Evolutionary conservation across 2,888 invertebrate genomes (phyloP), one percentile per base, ranked within the genome.

Genomic region (Aelia acuminata): DNA sequence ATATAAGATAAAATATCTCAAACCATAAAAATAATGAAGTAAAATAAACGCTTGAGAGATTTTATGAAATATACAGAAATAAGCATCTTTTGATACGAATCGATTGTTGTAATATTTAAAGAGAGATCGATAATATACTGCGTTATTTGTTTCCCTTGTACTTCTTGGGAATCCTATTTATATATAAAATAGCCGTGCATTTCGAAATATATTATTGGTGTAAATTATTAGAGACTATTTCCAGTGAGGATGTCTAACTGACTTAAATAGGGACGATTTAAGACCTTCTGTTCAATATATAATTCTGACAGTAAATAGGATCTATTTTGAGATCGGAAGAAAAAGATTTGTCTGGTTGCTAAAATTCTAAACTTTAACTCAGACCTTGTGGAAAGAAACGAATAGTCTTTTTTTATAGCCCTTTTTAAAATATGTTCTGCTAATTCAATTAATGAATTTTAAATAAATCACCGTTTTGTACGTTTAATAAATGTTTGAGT

Each of bases 231-330:
- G 63, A 26, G 15, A 70, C 63, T 70, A 70, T 70, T 70, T 70
- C 31, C 63, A 70, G 63, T 31, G 4, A 70, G 63, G 63, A 70
- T 70, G 63, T 35, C 63, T 70, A 35, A 70, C 31, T 18, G 63
- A 35, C 63, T 63, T 18, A 70, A 70, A 70, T 35, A 70, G 31
- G n/a, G 5, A 70, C 4, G 63, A 70, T 70, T 70, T 70, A 70
- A 70, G 63, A 70, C 63, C 63, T 70, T 70, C 63, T 70, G 63
- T 70, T 70, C 63, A 70, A 70, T 70, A 70, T 70, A 70, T 70
- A 70, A 70, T 70, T 70, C 63, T 70, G 63, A 70, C 63, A 70
- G 63, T 70, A 70, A 70, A 70, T 70, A 70, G 63, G 35, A 35
- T 70, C 63, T 70, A 70, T 70, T 70, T 35, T 20, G 13, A 35